Conservation (phyloP, 1,140 invertebrate species). For the Copidosoma floridanum region DNA sequence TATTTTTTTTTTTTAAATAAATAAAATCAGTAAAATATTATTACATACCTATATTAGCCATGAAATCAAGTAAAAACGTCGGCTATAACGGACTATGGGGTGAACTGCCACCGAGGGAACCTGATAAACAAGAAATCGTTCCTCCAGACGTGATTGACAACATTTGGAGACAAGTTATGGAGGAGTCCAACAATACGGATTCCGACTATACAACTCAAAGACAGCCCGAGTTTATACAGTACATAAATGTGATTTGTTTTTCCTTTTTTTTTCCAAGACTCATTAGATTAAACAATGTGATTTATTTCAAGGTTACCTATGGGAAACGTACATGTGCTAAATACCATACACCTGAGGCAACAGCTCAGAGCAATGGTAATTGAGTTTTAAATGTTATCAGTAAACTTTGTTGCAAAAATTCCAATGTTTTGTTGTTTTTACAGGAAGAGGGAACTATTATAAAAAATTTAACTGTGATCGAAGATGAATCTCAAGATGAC, state of each 20-base stretch:
- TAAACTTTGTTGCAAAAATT: background rate
- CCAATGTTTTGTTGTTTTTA: background rate
- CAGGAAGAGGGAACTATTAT: conserved; percentile 46
- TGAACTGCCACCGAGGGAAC: conserved; percentile 48
- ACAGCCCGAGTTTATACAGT: conserved; percentile 51
- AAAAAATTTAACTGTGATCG: conserved; percentile 40
- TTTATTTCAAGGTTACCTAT: conserved; percentile 39
- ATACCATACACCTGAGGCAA: conserved; percentile 49
- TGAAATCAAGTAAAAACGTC: conserved; percentile 48
- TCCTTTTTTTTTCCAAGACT: conserved; percentile 8
- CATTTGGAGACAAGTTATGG: conserved; percentile 53
- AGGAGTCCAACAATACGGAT: conserved; percentile 45
- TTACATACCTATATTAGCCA: too few species aligned
- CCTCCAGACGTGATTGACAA: conserved; percentile 54
- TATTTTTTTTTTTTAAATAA: too few species aligned
- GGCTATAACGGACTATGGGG: conserved; percentile 43
- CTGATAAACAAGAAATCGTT: conserved; percentile 51
- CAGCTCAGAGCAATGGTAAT: conserved; percentile 48
- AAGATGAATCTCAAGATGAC: conserved; percentile 32
- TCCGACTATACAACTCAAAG: conserved; percentile 48
- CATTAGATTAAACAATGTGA: background rate
- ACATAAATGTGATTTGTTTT: conserved; percentile 18
- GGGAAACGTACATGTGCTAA: conserved; percentile 50
- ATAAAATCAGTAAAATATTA: too few species aligned
- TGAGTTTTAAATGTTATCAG: background rate